A percentile compares a stretch with the other conserved stretches of the same genome.
Conservation (phyloP, 2,797 vertebrate species). For the Takifugu rubripes region DNA sequence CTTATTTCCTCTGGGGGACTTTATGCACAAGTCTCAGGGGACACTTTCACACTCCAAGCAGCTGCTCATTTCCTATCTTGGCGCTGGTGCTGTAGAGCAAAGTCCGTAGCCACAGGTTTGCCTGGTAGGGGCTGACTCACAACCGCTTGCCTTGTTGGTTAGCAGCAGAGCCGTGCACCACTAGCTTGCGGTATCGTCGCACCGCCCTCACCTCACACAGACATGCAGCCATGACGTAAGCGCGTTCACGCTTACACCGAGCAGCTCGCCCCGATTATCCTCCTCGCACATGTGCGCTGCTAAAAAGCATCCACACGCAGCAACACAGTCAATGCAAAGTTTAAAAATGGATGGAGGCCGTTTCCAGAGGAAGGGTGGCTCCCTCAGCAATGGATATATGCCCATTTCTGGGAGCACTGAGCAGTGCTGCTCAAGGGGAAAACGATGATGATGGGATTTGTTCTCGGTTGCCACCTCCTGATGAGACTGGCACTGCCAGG, state of each 20-base stretch:
- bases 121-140: slow-evolving; percentile 70
- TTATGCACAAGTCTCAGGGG: slow-evolving; percentile 46
- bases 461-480: slow-evolving; percentile 63
- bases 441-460: slow-evolving; percentile 62
- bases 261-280: slow-evolving; percentile 41
- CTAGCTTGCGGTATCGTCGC: slow-evolving; percentile 63
- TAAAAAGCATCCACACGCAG: slow-evolving; percentile 36
- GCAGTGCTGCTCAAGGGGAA: slow-evolving; percentile 54
- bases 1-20: slow-evolving; percentile 34
- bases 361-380: slow-evolving; percentile 73
- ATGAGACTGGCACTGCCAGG: slow-evolving; percentile 57
- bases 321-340: slow-evolving; percentile 52
- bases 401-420: slow-evolving; percentile 54
- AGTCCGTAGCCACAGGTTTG: slow-evolving; percentile 58
- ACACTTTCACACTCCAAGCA: slow-evolving; percentile 64
- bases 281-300: slow-evolving; percentile 53
- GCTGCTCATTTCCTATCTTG: slow-evolving; percentile 65
- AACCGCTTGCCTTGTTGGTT: slow-evolving; percentile 67
- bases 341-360: slow-evolving; percentile 66
- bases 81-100: slow-evolving; percentile 45
- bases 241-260: slow-evolving; percentile 29
- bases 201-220: slow-evolving; percentile 55
- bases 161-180: slow-evolving; percentile 58
- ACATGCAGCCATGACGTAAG: slow-evolving; percentile 17
- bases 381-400: slow-evolving; percentile 51